These are phyloP conservation scores for Podiceps cristatus DNA, from an alignment of 2,113 vertebrate genomes.

Conservation along the genomic window DNA sequence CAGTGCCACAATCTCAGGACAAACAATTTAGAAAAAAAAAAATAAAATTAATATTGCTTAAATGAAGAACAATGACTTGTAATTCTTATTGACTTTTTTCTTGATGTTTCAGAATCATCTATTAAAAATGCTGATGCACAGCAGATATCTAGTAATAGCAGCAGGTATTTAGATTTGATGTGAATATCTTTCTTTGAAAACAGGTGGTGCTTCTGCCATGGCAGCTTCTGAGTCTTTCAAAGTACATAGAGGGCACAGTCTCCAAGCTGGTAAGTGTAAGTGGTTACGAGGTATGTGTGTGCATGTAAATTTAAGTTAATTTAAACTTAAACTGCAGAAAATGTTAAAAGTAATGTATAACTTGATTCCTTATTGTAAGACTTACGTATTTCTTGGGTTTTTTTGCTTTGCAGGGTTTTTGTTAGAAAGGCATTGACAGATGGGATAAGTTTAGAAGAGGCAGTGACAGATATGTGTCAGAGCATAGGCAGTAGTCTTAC, in stretches of 20 bases:
- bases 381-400: neutral
- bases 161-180: neutral
- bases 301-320: neutral
- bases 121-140: neutral
- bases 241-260: slow-evolving; percentile 44
- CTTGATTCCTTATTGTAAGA: neutral
- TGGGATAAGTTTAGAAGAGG: slow-evolving; percentile 61
- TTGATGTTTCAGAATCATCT: neutral
- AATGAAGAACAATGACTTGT: neutral
- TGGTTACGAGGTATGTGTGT: neutral
- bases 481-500: slow-evolving; percentile 36
- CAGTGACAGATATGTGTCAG: slow-evolving; percentile 55
- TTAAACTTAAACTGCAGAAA: neutral
- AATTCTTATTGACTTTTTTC: neutral
- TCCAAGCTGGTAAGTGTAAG: slow-evolving; percentile 56
- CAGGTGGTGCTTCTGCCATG: slow-evolving; percentile 61
- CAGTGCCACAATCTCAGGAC: neutral
- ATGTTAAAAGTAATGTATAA: neutral
- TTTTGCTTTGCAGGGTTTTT: slow-evolving; percentile 24
- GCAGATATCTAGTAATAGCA: neutral
- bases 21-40: neutral
- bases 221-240: slow-evolving; percentile 65
- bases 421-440: slow-evolving; percentile 56
- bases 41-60: neutral
- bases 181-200: slow-evolving; percentile 1